Evolutionary conservation across 2,113 vertebrate genomes (phyloP), one percentile per base, ranked within the genome.

Genomic region (Triplophysa siluroides): DNA sequence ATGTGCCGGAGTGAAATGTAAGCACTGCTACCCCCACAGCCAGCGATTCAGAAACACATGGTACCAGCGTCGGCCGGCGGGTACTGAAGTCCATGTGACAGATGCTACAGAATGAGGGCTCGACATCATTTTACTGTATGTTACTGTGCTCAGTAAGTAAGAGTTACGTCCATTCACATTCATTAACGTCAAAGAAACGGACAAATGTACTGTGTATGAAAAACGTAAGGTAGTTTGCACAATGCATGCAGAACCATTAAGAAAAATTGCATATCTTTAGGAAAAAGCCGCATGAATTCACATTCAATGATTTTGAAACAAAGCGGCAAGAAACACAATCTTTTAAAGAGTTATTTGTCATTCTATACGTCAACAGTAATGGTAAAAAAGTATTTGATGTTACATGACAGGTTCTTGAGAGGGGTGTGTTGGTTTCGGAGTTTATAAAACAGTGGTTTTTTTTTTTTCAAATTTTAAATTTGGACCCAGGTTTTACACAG

Each of bases 1-100:
- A 81, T 88, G 88, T 88, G 85, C 83, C 85, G 88, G 89, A 43
- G 90, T 88, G 87, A 43, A 56, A 85, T 79, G 69, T 79, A 45
- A 78, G 83, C 83, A 72, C 52, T 61, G 67, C 86, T 83, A 61
- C 81, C 86, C 86, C 80, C 83, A 71, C n/a, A 23, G 60, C 71
- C 38, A 62, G 21, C 14, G 19, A 38, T 19, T 13, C 38, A 60
- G 52, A 60, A 60, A 60, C 70, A 60, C 52, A 73, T 60, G 70
- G 19, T 58, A 60, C 8, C 68, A 26, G 29, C 63, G 71, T 19
- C 13, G 68, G 68, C 74, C 52, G 54, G 71, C 71, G 41, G 71
- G 33, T 43, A 43, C 54, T 18, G 33, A 43, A 43, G 21, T 10
- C n/a, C 19, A 63, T 24, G 74, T 63, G 23, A 52, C 19, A 38